Percentiles rank a stretch among this genome's conserved stretches.
Evolutionary conservation across 2,113 vertebrate species (phyloP).

Genomic region (Pelodiscus sinensis): DNA sequence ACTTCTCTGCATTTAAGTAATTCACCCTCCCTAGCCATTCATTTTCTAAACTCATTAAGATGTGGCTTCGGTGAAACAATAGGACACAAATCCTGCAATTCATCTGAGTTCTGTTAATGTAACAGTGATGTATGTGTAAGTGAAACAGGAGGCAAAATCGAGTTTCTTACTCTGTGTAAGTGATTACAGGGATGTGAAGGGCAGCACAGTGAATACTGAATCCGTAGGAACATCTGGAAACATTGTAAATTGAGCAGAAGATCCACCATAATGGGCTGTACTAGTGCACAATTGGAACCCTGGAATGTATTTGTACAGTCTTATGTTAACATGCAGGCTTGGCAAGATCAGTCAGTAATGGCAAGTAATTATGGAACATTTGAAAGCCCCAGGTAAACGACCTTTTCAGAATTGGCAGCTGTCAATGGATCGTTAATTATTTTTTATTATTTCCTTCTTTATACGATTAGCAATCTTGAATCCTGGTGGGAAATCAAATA

Average conservation of each 20-base stretch:
- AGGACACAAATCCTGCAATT: neutral
- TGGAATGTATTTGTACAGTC: slow-evolving; percentile 43
- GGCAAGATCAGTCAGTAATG: slow-evolving; percentile 53
- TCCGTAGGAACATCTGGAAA: slow-evolving; percentile 30
- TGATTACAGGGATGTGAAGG: slow-evolving; percentile 38
- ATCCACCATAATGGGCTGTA: slow-evolving; percentile 4
- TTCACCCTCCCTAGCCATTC: slow-evolving; percentile 17
- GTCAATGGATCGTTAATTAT: slow-evolving; percentile 71
- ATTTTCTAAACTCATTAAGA: neutral
- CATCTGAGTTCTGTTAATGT: accelerated
- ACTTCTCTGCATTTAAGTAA: neutral
- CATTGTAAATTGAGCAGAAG: slow-evolving; percentile 44
- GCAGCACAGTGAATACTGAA: neutral
- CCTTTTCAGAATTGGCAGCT: slow-evolving; percentile 68
- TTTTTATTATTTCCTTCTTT: slow-evolving; percentile 63
- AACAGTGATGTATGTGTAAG: neutral
- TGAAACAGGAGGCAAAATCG: neutral
- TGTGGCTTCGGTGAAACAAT: neutral
- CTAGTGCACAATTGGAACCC: neutral
- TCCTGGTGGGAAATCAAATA: slow-evolving; percentile 52
- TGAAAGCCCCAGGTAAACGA: slow-evolving; percentile 70
- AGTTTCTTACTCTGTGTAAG: slow-evolving; percentile 42
- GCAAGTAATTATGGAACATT: slow-evolving; percentile 66
- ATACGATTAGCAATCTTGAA: slow-evolving; percentile 46
- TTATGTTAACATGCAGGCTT: slow-evolving; percentile 56